phyloP scores from a whole-genome alignment of 2,888 invertebrate species.

The Agrochola circellaris region DNA sequence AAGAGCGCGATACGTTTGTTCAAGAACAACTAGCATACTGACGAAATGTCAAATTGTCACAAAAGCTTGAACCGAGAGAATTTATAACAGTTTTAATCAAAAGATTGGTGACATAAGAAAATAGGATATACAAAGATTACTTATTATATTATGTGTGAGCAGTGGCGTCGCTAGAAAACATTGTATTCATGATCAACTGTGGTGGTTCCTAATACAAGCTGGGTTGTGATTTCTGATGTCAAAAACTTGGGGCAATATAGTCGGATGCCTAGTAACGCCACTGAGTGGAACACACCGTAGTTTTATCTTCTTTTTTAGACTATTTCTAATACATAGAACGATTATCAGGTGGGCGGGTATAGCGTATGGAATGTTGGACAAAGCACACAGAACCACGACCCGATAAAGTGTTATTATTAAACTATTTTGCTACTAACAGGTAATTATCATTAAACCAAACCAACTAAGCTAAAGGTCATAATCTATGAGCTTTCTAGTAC shows the following conservation, averaged over 20 bases:
- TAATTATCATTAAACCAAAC: not conserved
- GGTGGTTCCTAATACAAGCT: not conserved
- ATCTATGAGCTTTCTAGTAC: not conserved
- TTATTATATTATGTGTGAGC: conserved; percentile 45
- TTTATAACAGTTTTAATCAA: not conserved
- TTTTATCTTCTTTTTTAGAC: conserved; percentile 13
- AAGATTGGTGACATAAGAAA: conserved; percentile 21
- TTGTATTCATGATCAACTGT: conserved; percentile 2
- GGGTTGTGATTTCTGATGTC: conserved; percentile 3
- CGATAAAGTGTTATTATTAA: not conserved
- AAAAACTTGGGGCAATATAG: conserved; percentile 45
- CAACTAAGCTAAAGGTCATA: conserved; percentile 5
- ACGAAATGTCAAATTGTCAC: conserved; percentile 1
- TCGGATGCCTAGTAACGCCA: conserved; percentile 47
- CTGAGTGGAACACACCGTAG: conserved; percentile 25
- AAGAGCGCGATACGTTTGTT: conserved; percentile 6
- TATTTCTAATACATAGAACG: conserved; percentile 48
- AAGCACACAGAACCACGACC: conserved; percentile 51
- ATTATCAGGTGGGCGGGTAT: conserved; percentile 55
- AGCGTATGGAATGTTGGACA: conserved; percentile 52
- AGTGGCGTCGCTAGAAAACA: conserved; percentile 49
- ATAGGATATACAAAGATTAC: conserved; percentile 36
- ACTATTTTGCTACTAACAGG: conserved; percentile 11
- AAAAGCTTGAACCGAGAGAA: not conserved
- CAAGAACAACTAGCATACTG: conserved; percentile 13